Evolutionary conservation across 2,797 vertebrate genomes (phyloP).

Genomic region (Pangasius djambal): DNA sequence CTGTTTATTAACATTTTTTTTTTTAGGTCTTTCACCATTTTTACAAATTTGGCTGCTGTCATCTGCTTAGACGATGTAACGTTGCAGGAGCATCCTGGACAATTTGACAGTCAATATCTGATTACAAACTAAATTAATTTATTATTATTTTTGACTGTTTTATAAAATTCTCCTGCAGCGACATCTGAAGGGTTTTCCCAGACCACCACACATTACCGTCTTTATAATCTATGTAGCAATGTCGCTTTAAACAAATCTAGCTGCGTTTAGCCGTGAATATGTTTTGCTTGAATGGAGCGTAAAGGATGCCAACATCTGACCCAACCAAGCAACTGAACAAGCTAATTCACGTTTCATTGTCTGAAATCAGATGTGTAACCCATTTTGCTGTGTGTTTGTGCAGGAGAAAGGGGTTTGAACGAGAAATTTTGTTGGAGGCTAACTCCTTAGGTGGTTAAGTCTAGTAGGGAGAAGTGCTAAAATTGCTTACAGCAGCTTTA

Average conservation of each 20-base stretch:
- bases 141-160: neutral
- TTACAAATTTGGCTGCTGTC: neutral
- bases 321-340: neutral
- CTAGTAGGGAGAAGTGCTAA: neutral
- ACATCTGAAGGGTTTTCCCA: neutral
- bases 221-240: neutral
- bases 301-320: neutral
- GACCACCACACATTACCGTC: neutral
- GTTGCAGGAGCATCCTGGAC: neutral
- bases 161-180: neutral
- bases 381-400: neutral
- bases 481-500: neutral
- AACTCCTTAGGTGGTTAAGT: neutral
- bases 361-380: neutral
- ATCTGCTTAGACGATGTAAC: neutral
- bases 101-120: neutral
- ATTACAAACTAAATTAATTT: neutral
- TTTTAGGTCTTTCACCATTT: neutral
- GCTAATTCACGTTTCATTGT: neutral
- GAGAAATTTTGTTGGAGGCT: neutral
- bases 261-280: neutral
- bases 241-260: neutral
- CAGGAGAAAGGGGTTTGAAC: neutral
- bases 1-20: neutral
- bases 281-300: neutral